Base-by-base conservation (phyloP, 2,888 invertebrate genomes). In the Ashinkailepas kermadecensis region DNA sequence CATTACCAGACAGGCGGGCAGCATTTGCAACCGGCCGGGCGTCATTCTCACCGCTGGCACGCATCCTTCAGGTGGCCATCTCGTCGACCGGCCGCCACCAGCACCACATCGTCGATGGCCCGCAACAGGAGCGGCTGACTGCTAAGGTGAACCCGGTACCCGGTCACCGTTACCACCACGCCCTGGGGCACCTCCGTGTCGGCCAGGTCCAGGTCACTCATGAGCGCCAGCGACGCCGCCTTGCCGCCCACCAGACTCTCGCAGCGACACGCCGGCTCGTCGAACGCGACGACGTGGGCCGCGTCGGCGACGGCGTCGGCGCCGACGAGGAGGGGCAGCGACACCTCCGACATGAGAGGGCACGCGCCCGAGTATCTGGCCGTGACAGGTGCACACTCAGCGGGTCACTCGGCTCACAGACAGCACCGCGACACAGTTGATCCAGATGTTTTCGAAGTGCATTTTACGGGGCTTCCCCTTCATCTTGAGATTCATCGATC, bases 181-280 rank as follows among this genome's bases (percentile, higher is more conserved):
- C 84, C 84, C 9, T 59, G 62, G 11, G 84, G 84, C 39, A 84
- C 84, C 39, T 80, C 79, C 59, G n/a, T 54, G 23, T 58, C 64
- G 4, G 80, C 54, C 80, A 39, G 11, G 84, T 87, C 85, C 80
- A 88, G 85, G 25, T 87, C 86, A 13, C 89, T 87, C 79, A 95
- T 88, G 67, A 92, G 87, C 0, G 93, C 93, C 21, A 95, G 87
- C 4, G 94, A 94, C 1, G 92, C 91, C 15, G 93, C 94, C 87
- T 95, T 95, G 0, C 94, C 94, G 0, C 95, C 95, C 0, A 93
- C 92, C 15, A 92, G 86, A 13, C 87, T 86, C 0, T 90, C 87
- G 83, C 90, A 90, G 56, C 89, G 88, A 57, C 92, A 85, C 18
- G 74, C 74, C 39, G 83, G 83, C 21, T 85, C 85, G 6, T 82